phyloP scores from a whole-genome alignment of 1,140 invertebrate genomes.

The Nasonia vitripennis region DNA sequence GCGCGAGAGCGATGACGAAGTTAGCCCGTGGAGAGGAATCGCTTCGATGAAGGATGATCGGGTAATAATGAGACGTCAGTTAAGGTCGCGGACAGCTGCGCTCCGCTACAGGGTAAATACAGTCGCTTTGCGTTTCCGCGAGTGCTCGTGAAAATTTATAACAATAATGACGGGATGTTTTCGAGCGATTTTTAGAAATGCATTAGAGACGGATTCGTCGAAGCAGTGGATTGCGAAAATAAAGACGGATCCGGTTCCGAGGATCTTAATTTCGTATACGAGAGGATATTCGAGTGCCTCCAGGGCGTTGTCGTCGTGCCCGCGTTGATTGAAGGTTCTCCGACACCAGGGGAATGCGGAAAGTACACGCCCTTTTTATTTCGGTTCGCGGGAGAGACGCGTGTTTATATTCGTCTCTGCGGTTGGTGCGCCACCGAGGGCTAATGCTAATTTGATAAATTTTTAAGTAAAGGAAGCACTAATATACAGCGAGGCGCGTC shows the following conservation, averaged over 20 bases:
- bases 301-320: not conserved
- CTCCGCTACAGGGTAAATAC: not conserved
- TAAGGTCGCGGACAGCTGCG: not conserved
- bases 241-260: not conserved
- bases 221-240: not conserved
- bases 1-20: too few species aligned
- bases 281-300: not conserved
- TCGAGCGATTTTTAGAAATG: not conserved
- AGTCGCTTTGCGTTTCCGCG: not conserved
- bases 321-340: not conserved
- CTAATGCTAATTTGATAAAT: too few species aligned
- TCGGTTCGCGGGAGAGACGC: not conserved
- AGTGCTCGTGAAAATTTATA: not conserved
- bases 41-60: not conserved
- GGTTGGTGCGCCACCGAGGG: not conserved
- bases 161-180: constrained; percentile 4
- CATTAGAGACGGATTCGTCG: not conserved
- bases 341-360: not conserved
- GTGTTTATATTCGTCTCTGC: not conserved
- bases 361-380: not conserved
- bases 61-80: constrained; percentile 7
- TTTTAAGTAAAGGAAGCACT: too few species aligned
- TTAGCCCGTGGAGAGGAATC: not conserved
- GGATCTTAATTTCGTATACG: not conserved
- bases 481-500: too few species aligned